Conservation (phyloP, 2,888 invertebrate species). For the Aplocera efformata region DNA sequence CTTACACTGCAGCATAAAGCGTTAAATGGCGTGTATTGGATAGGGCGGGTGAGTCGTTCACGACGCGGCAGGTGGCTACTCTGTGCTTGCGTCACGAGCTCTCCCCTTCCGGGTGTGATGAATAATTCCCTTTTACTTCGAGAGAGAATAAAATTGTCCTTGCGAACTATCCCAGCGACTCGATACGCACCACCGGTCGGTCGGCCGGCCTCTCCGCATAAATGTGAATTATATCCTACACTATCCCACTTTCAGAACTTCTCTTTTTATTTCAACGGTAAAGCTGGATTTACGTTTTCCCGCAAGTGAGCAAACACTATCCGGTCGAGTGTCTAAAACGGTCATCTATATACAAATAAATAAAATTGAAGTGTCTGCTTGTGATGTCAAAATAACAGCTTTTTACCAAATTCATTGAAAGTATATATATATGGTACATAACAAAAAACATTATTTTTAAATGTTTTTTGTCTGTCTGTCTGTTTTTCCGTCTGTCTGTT, state of each 20-base stretch:
- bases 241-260: slow-evolving; percentile 70
- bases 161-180: slow-evolving; percentile 73
- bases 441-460: too few relatives aligned
- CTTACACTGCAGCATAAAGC: slow-evolving; percentile 22
- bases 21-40: slow-evolving; percentile 15
- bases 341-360: too few relatives aligned
- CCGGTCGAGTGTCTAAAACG: slow-evolving; percentile 42
- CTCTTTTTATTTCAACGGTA: slow-evolving; percentile 71
- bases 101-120: slow-evolving; percentile 81
- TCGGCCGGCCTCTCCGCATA: slow-evolving; percentile 56
- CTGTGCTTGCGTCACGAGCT: slow-evolving; percentile 77
- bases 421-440: too few relatives aligned
- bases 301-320: slow-evolving; percentile 57
- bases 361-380: too few relatives aligned
- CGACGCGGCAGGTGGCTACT: slow-evolving; percentile 61
- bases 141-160: slow-evolving; percentile 70
- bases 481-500: too few relatives aligned
- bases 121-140: slow-evolving; percentile 79
- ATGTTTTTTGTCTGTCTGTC: too few relatives aligned
- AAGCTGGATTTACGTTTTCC: slow-evolving; percentile 65
- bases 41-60: slow-evolving; percentile 42
- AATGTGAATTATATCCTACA: slow-evolving; percentile 76
- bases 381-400: too few relatives aligned
- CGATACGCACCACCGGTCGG: slow-evolving; percentile 71
- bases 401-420: too few relatives aligned